phyloP scores from a whole-genome alignment of 1,140 invertebrate species.

The Caenorhabditis brenneri region DNA sequence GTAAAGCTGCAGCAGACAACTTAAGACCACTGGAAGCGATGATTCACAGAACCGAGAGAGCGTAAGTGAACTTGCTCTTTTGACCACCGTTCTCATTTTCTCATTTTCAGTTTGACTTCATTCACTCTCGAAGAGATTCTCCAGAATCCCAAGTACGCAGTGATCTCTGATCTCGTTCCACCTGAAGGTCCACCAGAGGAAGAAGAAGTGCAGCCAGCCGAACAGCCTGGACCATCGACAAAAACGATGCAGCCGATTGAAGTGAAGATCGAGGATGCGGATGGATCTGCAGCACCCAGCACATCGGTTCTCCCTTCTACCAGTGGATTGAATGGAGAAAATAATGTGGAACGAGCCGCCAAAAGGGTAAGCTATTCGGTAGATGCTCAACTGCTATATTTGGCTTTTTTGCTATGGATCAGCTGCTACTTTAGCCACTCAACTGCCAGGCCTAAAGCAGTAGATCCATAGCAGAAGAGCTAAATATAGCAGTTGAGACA shows the following conservation, averaged over 20 bases:
- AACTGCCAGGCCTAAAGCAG: too few relatives aligned
- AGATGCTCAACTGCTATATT: too few relatives aligned
- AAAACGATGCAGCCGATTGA: not conserved
- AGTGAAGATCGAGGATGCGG: conserved; percentile 12
- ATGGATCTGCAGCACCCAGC: not conserved
- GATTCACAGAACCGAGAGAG: too few relatives aligned
- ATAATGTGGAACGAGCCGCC: not conserved
- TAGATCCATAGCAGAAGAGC: too few relatives aligned
- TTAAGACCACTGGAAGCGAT: too few relatives aligned
- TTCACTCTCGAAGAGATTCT: not conserved
- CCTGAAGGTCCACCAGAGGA: not conserved
- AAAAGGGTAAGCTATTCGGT: conserved; percentile 18
- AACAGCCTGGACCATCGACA: too few relatives aligned
- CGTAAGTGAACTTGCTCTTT: not conserved
- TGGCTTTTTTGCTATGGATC: too few relatives aligned
- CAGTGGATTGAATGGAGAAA: not conserved
- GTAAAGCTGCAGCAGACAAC: too few relatives aligned
- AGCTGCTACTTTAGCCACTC: too few relatives aligned
- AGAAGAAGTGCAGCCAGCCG: not conserved
- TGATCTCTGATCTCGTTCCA: not conserved
- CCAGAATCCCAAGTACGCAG: not conserved
- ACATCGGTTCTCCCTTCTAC: not conserved
- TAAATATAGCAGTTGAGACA: too few relatives aligned
- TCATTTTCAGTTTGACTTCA: not conserved
- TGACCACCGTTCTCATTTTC: not conserved